Base-by-base conservation (phyloP, 2,113 vertebrate genomes). In the Calonectris borealis region DNA sequence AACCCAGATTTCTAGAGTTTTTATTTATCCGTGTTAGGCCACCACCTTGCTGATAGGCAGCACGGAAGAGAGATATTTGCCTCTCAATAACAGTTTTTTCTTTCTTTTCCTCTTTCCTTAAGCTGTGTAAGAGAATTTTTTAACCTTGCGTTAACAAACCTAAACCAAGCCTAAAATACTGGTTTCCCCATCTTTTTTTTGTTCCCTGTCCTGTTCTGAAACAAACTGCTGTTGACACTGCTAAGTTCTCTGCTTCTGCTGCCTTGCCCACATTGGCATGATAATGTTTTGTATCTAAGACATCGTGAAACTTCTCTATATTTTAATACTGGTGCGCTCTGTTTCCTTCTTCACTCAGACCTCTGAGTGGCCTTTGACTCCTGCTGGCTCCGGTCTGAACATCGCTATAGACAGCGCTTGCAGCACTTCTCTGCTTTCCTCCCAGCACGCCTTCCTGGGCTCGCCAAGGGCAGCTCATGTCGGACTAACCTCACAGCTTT, bases 271-370 rank as follows among this genome's bases (percentile, higher is more conserved):
- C 13, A 40, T 12, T 3, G 5, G 9, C 12, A 61, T 0, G 0
- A 61, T 57, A 29, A 78, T 1, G 14, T 78, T 84, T 69, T 57
- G 7, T 4, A 1, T 13, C 31, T 34, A 61, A 83, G 60, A 69
- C 24, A 29, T 15, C 0, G 0, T 49, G 54, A 83, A 89, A 72
- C 16, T 1, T 31, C 57, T 38, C 21, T 49, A 14, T 61, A 51
- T 51, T 77, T 88, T 34, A 66, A 94, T 69, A 42, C 44, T 60
- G 27, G 6, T 21, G 17, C 71, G 79, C 70, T 89, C 88, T 89
- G 62, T 88, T 71, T 83, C 83, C 57, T 13, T 40, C 94, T 96
- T 95, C 96, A 88, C 80, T 95, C 95, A 83, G 85, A 94, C 64
- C 49, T 91, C 32, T 83, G 29, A 66, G 79, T 62, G 88, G 86